These are phyloP conservation scores for Drosophila setifemur DNA, from an alignment of 1,140 invertebrate genomes.

Conservation along the genomic window DNA sequence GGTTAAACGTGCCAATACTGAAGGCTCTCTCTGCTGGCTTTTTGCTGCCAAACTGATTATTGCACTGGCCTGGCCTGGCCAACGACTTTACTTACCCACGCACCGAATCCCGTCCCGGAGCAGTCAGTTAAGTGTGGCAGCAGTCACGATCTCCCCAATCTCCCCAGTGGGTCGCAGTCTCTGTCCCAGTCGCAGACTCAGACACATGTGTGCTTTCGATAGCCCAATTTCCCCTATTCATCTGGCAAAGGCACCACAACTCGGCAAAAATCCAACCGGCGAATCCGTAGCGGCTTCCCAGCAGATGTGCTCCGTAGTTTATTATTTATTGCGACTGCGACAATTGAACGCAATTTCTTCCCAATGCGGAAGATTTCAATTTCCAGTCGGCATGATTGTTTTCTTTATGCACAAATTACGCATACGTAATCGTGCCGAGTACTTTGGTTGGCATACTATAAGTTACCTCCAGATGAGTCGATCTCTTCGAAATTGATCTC, in stretches of 20 bases:
- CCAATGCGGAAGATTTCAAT: constrained; percentile 52
- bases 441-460: no score
- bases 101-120: constrained; percentile 10
- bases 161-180: constrained; percentile 26
- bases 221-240: constrained; percentile 39
- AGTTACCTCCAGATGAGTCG: no score
- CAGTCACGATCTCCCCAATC: constrained; percentile 41
- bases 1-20: no score
- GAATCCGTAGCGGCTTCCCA: constrained; percentile 5
- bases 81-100: constrained; percentile 32
- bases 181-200: no score
- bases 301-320: constrained; percentile 33
- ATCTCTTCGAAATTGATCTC: constrained; percentile 28
- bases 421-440: constrained; percentile 32
- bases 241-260: constrained; percentile 22
- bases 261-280: not conserved
- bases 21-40: not conserved
- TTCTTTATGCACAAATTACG: constrained; percentile 38
- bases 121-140: constrained; percentile 3
- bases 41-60: constrained; percentile 5
- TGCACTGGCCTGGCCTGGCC: not conserved
- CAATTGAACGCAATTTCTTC: constrained; percentile 40
- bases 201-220: constrained; percentile 9
- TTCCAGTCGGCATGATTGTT: constrained; percentile 14
- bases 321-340: constrained; percentile 39